phyloP scores from a whole-genome alignment of 2,113 vertebrate genomes.

The Dissostichus mawsoni region DNA sequence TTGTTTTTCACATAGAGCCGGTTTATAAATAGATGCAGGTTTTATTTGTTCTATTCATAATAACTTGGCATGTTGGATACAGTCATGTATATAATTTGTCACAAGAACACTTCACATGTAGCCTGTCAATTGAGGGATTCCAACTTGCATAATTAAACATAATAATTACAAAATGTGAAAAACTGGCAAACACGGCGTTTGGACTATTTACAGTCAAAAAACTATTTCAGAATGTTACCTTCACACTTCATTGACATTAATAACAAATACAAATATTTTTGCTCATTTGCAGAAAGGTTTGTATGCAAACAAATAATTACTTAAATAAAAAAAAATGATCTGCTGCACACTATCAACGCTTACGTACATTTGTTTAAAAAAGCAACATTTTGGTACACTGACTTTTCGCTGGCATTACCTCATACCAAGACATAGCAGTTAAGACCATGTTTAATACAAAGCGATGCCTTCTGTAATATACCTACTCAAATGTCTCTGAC shows the following conservation, averaged over 20 bases:
- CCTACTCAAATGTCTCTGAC: background rate
- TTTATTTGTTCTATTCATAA: conserved; percentile 10
- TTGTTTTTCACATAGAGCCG: background rate
- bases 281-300: background rate
- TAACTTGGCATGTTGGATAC: background rate
- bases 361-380: too few relatives aligned
- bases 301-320: background rate
- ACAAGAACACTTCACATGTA: background rate
- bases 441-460: background rate
- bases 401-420: background rate
- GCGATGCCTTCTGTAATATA: background rate
- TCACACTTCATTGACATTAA: background rate
- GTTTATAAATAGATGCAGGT: conserved; percentile 23
- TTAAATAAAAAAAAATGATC: background rate
- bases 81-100: conserved; percentile 3
- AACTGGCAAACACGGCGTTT: background rate
- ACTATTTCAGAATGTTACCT: background rate
- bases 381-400: too few relatives aligned
- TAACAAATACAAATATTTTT: background rate
- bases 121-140: too few relatives aligned
- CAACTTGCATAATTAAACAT: too few relatives aligned
- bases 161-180: too few relatives aligned
- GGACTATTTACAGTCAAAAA: background rate
- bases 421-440: background rate
- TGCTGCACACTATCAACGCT: background rate